Conservation (phyloP, 2,888 invertebrate species). For the Schizotus pectinicornis region DNA sequence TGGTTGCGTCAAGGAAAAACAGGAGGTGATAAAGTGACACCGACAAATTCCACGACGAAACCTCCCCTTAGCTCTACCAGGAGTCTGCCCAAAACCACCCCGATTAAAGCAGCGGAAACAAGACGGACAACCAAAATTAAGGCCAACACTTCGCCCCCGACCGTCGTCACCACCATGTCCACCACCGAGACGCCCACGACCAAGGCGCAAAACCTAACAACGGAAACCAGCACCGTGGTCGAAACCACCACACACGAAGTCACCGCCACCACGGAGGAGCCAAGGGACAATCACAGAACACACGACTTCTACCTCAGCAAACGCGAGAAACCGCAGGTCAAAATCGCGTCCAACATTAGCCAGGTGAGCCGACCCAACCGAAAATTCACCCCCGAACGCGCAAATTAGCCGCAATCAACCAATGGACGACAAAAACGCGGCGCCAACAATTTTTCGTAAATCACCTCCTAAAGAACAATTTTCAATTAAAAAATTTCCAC, state of each 20-base stretch:
- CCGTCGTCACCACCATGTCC: constrained; percentile 7
- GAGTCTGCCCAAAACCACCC: constrained; percentile 7
- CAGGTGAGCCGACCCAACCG: constrained; percentile 49
- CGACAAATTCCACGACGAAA: constrained; percentile 29
- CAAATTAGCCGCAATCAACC: too few relatives aligned
- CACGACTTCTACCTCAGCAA: constrained; percentile 57
- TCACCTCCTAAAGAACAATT: too few relatives aligned
- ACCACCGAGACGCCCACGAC: constrained; percentile 42
- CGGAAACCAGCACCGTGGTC: constrained; percentile 56
- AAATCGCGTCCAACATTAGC: constrained; percentile 55
- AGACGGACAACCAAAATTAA: constrained; percentile 43
- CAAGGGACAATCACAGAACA: constrained; percentile 62
- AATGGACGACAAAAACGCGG: too few relatives aligned
- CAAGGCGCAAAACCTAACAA: constrained; percentile 22
- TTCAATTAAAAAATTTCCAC: too few relatives aligned
- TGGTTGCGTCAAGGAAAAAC: constrained; percentile 53
- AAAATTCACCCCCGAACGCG: neutral
- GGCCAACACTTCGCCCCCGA: constrained; percentile 32
- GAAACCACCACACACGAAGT: constrained; percentile 65
- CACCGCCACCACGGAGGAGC: constrained; percentile 59
- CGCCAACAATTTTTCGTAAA: too few relatives aligned
- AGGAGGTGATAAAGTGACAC: constrained; percentile 36
- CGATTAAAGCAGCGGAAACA: constrained; percentile 43
- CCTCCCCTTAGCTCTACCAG: constrained; percentile 14
- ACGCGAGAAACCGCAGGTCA: constrained; percentile 55